phyloP scores from a whole-genome alignment of 2,888 invertebrate genomes.

The Stenolophus ochropezus region DNA sequence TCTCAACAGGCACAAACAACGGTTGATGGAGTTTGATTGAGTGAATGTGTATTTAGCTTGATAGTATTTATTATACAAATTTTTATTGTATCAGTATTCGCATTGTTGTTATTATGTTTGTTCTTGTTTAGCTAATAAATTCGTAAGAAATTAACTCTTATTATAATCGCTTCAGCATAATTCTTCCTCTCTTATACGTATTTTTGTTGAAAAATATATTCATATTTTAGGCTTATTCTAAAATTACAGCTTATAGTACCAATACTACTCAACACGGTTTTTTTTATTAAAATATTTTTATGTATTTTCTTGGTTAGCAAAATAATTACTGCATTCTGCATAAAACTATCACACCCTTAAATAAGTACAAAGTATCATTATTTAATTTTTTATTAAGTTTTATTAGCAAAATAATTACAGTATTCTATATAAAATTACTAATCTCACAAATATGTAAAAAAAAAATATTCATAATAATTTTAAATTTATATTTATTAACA shows the following conservation, averaged over 20 bases:
- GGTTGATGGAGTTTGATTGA: slow-evolving; percentile 54
- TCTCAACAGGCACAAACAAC: slow-evolving; percentile 53
- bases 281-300: no score
- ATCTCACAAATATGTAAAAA: no score
- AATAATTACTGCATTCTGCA: no score
- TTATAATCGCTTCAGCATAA: no score
- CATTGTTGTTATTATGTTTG: slow-evolving; percentile 32
- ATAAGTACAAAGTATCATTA: no score
- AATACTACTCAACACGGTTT: neutral
- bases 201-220: neutral
- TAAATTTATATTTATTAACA: no score
- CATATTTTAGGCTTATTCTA: neutral
- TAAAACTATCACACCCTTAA: no score
- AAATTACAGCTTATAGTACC: neutral
- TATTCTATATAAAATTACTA: no score
- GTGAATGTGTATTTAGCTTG: slow-evolving; percentile 38
- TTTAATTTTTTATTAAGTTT: no score
- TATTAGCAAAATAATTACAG: no score
- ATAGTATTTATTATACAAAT: slow-evolving; percentile 33
- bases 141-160: neutral
- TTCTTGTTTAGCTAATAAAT: slow-evolving; percentile 38
- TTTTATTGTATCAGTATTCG: slow-evolving; percentile 38
- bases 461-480: no score
- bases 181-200: neutral
- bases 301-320: no score